A percentile compares a stretch with the other conserved stretches of the same genome.
Conservation (phyloP, 2,797 vertebrate species). For the Pseudochirops corinnae region DNA sequence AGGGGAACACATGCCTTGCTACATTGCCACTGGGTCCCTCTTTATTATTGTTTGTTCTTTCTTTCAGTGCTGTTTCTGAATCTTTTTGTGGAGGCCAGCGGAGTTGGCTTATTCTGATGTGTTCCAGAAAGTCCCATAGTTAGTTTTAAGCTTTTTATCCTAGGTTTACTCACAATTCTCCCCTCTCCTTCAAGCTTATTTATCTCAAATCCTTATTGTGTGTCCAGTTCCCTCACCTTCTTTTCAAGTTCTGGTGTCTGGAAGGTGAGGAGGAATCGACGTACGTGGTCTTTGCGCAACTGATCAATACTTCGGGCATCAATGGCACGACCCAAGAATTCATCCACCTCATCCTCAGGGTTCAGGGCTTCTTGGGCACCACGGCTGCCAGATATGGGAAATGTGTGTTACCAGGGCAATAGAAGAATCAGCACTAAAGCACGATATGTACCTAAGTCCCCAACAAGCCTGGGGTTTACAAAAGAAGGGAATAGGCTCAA, state of each 20-base stretch:
- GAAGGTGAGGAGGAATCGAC: slow-evolving; percentile 96
- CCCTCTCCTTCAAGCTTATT: neutral
- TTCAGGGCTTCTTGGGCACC: slow-evolving; percentile 94
- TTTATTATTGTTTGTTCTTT: neutral
- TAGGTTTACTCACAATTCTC: neutral
- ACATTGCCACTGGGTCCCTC: neutral
- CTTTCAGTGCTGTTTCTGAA: neutral
- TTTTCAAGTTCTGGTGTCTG: slow-evolving; percentile 95
- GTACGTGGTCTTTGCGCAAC: slow-evolving; percentile 96
- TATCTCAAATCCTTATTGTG: neutral
- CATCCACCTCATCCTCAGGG: slow-evolving; percentile 96
- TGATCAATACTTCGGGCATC: slow-evolving; percentile 97
- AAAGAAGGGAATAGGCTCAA: neutral
- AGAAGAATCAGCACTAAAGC: neutral
- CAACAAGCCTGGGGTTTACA: rapidly evolving
- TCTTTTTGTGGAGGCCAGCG: neutral
- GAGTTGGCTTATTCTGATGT: neutral
- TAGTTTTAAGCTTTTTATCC: neutral
- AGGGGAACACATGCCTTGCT: neutral
- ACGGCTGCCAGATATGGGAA: slow-evolving; percentile 85
- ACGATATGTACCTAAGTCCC: rapidly evolving
- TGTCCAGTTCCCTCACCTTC: slow-evolving; percentile 86
- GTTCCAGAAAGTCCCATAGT: neutral
- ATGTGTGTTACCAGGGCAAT: neutral
- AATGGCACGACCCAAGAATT: slow-evolving; percentile 95